Conservation (phyloP, 2,888 invertebrate genomes). For the Mythimna vitellina region DNA sequence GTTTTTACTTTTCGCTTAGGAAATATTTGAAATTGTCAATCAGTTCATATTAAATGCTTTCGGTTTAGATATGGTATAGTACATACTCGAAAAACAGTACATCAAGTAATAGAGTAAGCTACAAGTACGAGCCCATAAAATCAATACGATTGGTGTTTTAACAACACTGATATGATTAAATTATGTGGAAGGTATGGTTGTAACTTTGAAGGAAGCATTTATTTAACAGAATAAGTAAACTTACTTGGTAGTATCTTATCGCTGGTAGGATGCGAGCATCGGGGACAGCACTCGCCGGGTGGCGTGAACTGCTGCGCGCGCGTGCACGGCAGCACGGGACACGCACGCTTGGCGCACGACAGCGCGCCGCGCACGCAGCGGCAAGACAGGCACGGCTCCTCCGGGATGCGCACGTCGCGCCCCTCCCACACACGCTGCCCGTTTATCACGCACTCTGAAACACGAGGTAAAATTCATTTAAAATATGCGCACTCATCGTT, state of each 20-base stretch:
- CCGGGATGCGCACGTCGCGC: slow-evolving; percentile 94
- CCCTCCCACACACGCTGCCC: slow-evolving; percentile 95
- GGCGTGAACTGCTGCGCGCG: slow-evolving; percentile 92
- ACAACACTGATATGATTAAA: not conserved
- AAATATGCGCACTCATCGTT: too few relatives aligned
- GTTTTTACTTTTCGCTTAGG: too few relatives aligned
- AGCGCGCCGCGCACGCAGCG: slow-evolving; percentile 93
- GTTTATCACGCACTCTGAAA: slow-evolving; percentile 95
- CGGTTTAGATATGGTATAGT: not conserved
- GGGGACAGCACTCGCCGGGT: slow-evolving; percentile 95
- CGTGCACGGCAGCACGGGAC: slow-evolving; percentile 97
- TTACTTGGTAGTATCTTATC: slow-evolving; percentile 87
- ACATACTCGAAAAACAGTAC: too few relatives aligned
- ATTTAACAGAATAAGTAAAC: slow-evolving; percentile 1
- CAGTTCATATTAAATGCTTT: not conserved
- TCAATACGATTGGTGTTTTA: not conserved
- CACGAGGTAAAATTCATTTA: not conserved
- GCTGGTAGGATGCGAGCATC: slow-evolving; percentile 86
- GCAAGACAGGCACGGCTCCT: slow-evolving; percentile 97
- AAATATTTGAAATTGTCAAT: too few relatives aligned
- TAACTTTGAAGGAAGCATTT: not conserved
- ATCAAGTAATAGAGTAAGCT: not conserved
- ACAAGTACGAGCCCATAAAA: not conserved
- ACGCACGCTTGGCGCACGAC: slow-evolving; percentile 95
- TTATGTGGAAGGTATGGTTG: too few relatives aligned